Evolutionary conservation across 2,888 invertebrate genomes (phyloP).

Genomic region (Thereva nobilitata): DNA sequence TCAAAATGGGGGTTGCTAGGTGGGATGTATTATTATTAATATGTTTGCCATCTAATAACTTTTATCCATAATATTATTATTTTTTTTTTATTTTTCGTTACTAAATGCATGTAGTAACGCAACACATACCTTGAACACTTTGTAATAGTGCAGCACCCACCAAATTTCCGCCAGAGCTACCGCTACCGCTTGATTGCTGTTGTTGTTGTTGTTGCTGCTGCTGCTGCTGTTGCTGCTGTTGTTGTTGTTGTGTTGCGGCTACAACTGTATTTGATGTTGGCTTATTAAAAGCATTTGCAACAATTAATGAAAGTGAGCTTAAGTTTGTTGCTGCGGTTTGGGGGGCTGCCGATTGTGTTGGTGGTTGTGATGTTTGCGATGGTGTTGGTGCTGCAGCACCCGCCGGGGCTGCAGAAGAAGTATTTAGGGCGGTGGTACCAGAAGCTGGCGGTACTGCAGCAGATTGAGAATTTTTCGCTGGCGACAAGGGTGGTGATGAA

Average conservation of each 20-base stretch:
- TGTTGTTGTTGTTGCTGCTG: conserved; percentile 30
- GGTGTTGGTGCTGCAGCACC: too few relatives aligned
- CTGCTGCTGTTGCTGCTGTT: conserved; percentile 8
- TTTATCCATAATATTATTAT: background rate
- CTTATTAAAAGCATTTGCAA: conserved; percentile 26
- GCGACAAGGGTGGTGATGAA: conserved; percentile 42
- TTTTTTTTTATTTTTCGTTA: background rate
- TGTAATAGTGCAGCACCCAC: conserved; percentile 55
- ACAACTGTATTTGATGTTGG: background rate
- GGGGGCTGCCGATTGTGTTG: background rate
- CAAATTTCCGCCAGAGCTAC: conserved; percentile 36
- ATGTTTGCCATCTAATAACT: background rate
- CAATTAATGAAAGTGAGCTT: conserved; percentile 18
- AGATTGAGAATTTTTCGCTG: conserved; percentile 40
- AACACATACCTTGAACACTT: conserved; percentile 58
- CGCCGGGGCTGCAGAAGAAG: too few relatives aligned
- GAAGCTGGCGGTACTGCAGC: background rate
- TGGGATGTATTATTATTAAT: too few relatives aligned
- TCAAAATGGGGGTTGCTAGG: too few relatives aligned
- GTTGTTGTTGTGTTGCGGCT: conserved; percentile 16
- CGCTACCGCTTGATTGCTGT: conserved; percentile 16
- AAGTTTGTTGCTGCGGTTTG: conserved; percentile 5
- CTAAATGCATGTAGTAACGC: background rate
- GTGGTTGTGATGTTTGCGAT: background rate
- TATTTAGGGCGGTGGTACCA: background rate